Evolutionary conservation across 2,888 invertebrate genomes (phyloP).

Genomic region (Matsumyia berberina): DNA sequence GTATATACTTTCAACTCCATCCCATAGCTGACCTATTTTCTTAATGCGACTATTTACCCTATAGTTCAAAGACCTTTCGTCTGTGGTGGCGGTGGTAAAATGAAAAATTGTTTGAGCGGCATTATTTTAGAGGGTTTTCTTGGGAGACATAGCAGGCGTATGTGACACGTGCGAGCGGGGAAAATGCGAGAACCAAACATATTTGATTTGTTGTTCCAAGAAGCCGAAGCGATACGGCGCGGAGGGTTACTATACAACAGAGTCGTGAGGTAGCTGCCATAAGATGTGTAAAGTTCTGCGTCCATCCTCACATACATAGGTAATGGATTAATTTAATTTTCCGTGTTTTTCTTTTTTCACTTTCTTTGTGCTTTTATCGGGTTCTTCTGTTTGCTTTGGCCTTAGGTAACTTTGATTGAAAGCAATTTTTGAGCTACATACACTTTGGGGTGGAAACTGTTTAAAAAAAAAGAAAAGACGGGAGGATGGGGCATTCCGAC

Average conservation of each 20-base stretch:
- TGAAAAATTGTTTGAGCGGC: conserved; percentile 66
- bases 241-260: conserved; percentile 3
- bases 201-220: conserved; percentile 13
- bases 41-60: conserved; percentile 77
- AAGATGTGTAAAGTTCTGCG: conserved; percentile 37
- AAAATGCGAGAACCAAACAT: conserved; percentile 8
- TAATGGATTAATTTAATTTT: conserved; percentile 30
- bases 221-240: neutral
- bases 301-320: neutral
- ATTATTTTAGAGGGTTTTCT: conserved; percentile 60
- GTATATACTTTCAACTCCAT: conserved; percentile 46
- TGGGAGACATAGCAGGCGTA: conserved; percentile 6
- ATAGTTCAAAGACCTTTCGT: conserved; percentile 82
- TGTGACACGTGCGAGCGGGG: conserved; percentile 41
- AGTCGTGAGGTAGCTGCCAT: conserved; percentile 2
- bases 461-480: too few relatives aligned
- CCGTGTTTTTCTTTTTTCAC: conserved; percentile 29
- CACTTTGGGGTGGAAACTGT: neutral
- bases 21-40: conserved; percentile 81
- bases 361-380: conserved; percentile 49
- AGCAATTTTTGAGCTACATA: conserved; percentile 28
- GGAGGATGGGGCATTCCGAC: too few relatives aligned
- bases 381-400: neutral
- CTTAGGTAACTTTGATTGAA: conserved; percentile 22
- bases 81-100: conserved; percentile 48